A percentile compares a stretch with the other conserved stretches of the same genome.
Conservation (phyloP, 2,797 vertebrate genomes). For the Gymnoscopelus microlampas region DNA sequence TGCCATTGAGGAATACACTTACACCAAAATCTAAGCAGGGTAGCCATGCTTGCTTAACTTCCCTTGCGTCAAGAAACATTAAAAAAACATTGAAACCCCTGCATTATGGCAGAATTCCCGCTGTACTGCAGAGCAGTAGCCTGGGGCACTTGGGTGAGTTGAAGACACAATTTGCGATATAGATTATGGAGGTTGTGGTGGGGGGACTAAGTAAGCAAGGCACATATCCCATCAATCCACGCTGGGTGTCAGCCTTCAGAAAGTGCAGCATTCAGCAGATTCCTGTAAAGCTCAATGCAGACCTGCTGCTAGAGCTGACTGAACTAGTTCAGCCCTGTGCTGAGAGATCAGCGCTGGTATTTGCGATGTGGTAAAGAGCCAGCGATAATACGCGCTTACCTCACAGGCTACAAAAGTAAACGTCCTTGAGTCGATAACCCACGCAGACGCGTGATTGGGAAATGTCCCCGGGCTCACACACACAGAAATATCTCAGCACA, state of each 20-base stretch:
- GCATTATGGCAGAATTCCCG: too few species aligned
- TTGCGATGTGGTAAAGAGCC: slow-evolving; percentile 38
- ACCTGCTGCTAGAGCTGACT: slow-evolving; percentile 25
- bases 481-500: slow-evolving; percentile 13
- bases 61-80: too few species aligned
- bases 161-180: background rate
- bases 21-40: too few species aligned
- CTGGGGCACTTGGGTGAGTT: background rate
- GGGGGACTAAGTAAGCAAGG: background rate
- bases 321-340: slow-evolving; percentile 10
- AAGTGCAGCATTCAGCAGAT: background rate
- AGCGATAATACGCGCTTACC: slow-evolving; percentile 49
- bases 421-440: slow-evolving; percentile 31
- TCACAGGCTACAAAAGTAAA: slow-evolving; percentile 52
- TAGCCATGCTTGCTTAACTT: too few species aligned
- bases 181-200: background rate
- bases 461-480: slow-evolving; percentile 7
- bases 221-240: slow-evolving; percentile 1
- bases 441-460: slow-evolving; percentile 12
- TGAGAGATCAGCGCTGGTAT: slow-evolving; percentile 55
- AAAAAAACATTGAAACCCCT: too few species aligned
- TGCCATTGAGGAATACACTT: too few species aligned
- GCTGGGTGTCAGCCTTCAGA: background rate
- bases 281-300: background rate
- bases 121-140: too few species aligned